Percentiles rank a stretch among this genome's conserved stretches.
Evolutionary conservation across 1,140 invertebrate species (phyloP).

Genomic region (Colletes gigas): DNA sequence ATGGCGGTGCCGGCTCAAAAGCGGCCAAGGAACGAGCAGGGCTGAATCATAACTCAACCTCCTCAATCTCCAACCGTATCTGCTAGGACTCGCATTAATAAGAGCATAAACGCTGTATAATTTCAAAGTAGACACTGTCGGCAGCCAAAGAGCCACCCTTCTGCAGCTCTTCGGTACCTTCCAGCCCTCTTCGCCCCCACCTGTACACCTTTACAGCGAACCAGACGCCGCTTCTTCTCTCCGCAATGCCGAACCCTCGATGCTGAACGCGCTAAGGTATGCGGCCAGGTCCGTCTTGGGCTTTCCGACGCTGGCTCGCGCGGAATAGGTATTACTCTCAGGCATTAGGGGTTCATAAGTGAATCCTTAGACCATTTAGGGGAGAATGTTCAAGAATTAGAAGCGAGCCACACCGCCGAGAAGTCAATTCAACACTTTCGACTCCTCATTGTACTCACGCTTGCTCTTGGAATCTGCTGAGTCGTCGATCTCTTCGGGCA

Average conservation of each 20-base stretch:
- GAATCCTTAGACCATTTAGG: neutral
- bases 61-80: slow-evolving; percentile 62
- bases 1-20: slow-evolving; percentile 73
- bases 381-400: slow-evolving; percentile 7
- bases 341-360: slow-evolving; percentile 25
- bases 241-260: slow-evolving; percentile 3
- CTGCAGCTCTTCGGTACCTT: slow-evolving; percentile 4
- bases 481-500: no score
- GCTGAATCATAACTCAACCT: slow-evolving; percentile 72
- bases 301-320: neutral
- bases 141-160: slow-evolving; percentile 39
- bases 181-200: neutral
- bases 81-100: slow-evolving; percentile 73
- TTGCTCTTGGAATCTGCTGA: no score
- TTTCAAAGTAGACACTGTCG: slow-evolving; percentile 52
- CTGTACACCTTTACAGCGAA: neutral
- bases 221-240: neutral
- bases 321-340: slow-evolving; percentile 16
- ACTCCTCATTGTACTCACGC: no score
- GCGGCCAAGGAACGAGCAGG: slow-evolving; percentile 62
- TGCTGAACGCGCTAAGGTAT: neutral
- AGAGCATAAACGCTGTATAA: slow-evolving; percentile 72
- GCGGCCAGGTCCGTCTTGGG: neutral
- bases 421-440: neutral
- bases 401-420: neutral